Conservation (phyloP, 1,140 invertebrate genomes). For the Philaenus spumarius region DNA sequence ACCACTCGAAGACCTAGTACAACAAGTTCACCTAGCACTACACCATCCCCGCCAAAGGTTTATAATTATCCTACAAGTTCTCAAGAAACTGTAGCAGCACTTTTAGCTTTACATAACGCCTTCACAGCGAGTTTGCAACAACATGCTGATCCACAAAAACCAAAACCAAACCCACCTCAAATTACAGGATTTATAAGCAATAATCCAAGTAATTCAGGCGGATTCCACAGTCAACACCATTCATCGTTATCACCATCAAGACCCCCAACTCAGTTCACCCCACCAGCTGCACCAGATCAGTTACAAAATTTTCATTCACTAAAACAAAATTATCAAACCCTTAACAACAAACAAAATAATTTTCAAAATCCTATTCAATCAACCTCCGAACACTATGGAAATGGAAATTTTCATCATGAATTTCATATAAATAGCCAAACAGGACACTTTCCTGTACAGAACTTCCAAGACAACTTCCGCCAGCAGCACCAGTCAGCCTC, state of each 20-base stretch:
- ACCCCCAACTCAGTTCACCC: neutral
- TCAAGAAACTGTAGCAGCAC: constrained; percentile 29
- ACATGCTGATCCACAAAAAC: constrained; percentile 8
- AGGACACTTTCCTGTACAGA: neutral
- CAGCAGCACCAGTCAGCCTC: neutral
- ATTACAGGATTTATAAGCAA: neutral
- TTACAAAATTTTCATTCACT: neutral
- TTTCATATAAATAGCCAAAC: constrained; percentile 13
- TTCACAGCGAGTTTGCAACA: constrained; percentile 30
- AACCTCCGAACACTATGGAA: constrained; percentile 25
- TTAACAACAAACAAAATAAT: neutral
- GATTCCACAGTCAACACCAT: constrained; percentile 1
- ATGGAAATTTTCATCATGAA: constrained; percentile 21
- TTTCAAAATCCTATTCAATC: constrained; percentile 27
- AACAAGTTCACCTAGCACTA: constrained; percentile 24
- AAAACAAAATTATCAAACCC: constrained; percentile 1
- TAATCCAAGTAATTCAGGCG: neutral
- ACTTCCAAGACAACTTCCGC: constrained; percentile 24
- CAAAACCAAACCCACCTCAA: neutral
- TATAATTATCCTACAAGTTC: constrained; percentile 23
- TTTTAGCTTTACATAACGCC: constrained; percentile 32
- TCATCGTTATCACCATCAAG: neutral
- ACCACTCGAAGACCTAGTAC: constrained; percentile 31
- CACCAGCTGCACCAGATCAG: neutral
- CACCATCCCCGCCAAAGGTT: constrained; percentile 25